These are phyloP conservation scores for Lepidostoma basale DNA, from an alignment of 1,140 invertebrate species.

Conservation along the genomic window DNA sequence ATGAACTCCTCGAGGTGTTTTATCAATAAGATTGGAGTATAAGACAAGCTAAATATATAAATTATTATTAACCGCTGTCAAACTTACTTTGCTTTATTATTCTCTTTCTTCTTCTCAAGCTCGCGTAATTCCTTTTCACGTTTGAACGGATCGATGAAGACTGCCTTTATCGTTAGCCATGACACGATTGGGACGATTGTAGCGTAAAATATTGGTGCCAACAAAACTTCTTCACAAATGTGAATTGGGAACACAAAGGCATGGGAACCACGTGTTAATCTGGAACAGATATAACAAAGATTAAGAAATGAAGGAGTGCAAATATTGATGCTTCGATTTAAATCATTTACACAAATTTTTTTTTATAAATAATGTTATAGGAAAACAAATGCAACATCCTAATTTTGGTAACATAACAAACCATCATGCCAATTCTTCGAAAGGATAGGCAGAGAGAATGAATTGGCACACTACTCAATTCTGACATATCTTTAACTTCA, in stretches of 20 bases:
- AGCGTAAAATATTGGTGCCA: slow-evolving; percentile 91
- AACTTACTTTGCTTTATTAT: slow-evolving; percentile 40
- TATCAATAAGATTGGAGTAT: too few relatives aligned
- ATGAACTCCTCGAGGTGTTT: too few relatives aligned
- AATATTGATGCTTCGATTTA: neutral
- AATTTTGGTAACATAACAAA: too few relatives aligned
- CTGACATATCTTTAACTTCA: too few relatives aligned
- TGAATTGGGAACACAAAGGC: slow-evolving; percentile 89
- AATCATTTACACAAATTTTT: too few relatives aligned
- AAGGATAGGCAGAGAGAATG: too few relatives aligned
- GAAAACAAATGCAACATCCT: too few relatives aligned
- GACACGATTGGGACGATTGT: slow-evolving; percentile 83
- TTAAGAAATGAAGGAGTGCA: neutral
- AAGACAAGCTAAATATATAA: too few relatives aligned
- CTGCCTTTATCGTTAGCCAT: slow-evolving; percentile 81
- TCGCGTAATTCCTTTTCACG: slow-evolving; percentile 77
- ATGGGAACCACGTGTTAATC: slow-evolving; percentile 85
- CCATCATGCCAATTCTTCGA: too few relatives aligned
- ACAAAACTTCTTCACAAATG: slow-evolving; percentile 87
- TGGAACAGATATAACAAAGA: slow-evolving; percentile 53
- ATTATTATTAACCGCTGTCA: too few relatives aligned
- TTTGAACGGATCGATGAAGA: slow-evolving; percentile 86
- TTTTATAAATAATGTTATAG: too few relatives aligned
- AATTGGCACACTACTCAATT: too few relatives aligned
- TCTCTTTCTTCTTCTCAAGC: slow-evolving; percentile 58